Evolutionary conservation across 2,113 vertebrate genomes (phyloP).

Genomic region (Micromys minutus): DNA sequence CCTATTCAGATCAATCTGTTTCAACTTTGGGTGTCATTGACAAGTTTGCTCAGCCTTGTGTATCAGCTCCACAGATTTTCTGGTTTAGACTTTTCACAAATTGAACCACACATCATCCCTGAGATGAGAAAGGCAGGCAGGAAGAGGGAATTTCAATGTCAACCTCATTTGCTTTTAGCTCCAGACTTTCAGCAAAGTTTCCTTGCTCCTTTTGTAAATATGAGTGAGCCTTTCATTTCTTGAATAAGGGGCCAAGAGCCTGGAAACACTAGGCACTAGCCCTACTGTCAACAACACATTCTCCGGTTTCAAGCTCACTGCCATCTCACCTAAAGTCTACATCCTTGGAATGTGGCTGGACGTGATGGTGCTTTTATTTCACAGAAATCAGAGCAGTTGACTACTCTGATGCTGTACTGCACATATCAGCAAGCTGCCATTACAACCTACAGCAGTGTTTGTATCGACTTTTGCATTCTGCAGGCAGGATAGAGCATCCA

Average conservation of each 20-base stretch:
- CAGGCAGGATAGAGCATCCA: conserved; percentile 23
- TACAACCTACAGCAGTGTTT: conserved; percentile 66
- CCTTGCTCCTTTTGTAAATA: neutral
- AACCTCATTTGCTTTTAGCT: neutral
- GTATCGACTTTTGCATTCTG: neutral
- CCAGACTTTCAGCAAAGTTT: neutral
- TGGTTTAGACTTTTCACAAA: neutral
- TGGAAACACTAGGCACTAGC: neutral
- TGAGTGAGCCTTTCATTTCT: neutral
- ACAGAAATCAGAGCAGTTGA: neutral
- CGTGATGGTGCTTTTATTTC: neutral
- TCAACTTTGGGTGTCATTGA: neutral
- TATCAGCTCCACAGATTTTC: neutral
- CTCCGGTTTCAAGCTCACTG: neutral
- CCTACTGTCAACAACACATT: neutral
- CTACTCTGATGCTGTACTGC: neutral
- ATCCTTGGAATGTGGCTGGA: neutral
- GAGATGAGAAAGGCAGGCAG: neutral
- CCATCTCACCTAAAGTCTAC: neutral
- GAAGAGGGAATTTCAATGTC: neutral
- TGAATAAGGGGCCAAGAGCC: neutral
- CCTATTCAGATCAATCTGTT: neutral
- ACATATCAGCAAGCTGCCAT: rapidly evolving
- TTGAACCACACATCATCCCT: neutral
- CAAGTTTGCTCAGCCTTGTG: neutral